Percentiles rank a stretch among this genome's conserved stretches.
These are phyloP conservation scores for Arothron firmamentum DNA, from an alignment of 2,113 vertebrate species.

Conservation along the genomic window DNA sequence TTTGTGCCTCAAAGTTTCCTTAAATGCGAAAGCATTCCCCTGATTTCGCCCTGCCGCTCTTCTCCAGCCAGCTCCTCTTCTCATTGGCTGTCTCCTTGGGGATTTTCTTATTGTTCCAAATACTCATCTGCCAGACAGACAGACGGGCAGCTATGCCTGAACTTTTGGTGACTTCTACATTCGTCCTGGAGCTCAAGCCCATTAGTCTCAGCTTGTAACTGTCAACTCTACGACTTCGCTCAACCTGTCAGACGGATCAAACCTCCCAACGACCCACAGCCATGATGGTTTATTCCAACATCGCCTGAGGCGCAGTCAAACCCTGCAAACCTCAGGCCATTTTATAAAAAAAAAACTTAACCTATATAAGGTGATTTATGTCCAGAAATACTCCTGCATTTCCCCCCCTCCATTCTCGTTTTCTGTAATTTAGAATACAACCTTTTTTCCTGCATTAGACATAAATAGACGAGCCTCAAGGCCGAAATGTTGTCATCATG, in stretches of 20 bases:
- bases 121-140: conserved; percentile 17
- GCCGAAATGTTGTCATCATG: conserved; percentile 3
- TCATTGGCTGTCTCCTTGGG: neutral
- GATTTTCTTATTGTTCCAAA: conserved; percentile 1
- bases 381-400: conserved; percentile 9
- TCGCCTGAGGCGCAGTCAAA: neutral
- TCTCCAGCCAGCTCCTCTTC: too few species aligned
- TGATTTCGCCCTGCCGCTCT: neutral
- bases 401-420: neutral
- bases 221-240: conserved; percentile 33
- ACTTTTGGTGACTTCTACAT: conserved; percentile 49
- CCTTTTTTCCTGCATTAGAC: neutral
- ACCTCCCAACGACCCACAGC: conserved; percentile 33
- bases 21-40: conserved; percentile 1
- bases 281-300: conserved; percentile 21
- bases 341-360: neutral
- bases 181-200: conserved; percentile 29
- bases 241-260: conserved; percentile 1
- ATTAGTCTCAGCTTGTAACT: conserved; percentile 39
- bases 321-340: neutral
- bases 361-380: conserved; percentile 9
- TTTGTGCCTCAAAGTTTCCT: neutral
- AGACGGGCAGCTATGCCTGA: conserved; percentile 38
- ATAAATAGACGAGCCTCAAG: conserved; percentile 4
- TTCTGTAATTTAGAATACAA: neutral